Percentiles rank a stretch among this genome's conserved stretches.
These are phyloP conservation scores for Globodera ellingtonae DNA, from an alignment of 1,140 invertebrate genomes.

Conservation along the genomic window DNA sequence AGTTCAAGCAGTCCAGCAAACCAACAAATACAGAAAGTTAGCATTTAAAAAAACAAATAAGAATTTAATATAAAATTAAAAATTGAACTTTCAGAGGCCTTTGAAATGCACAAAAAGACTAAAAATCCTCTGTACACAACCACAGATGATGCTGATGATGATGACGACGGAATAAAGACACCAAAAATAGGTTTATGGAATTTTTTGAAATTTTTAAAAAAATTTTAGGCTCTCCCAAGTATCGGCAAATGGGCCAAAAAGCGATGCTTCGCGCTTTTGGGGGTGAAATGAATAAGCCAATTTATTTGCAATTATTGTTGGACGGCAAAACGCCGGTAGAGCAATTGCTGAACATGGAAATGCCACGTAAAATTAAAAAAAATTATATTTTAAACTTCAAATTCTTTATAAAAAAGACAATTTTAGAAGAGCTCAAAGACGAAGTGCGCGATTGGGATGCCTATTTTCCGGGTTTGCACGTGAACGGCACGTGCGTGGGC, in stretches of 20 bases:
- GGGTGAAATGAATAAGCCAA: neutral
- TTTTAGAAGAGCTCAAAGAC: constrained; percentile 6
- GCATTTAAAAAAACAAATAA: too few species aligned
- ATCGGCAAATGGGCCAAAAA: neutral
- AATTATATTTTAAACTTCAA: too few species aligned
- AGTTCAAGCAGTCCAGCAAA: neutral
- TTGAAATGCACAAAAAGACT: too few species aligned
- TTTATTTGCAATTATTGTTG: constrained; percentile 1
- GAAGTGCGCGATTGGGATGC: neutral
- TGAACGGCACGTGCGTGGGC: neutral
- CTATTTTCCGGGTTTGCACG: neutral
- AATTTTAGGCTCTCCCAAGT: neutral
- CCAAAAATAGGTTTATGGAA: neutral
- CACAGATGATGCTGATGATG: neutral
- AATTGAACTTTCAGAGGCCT: too few species aligned
- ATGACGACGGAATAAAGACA: neutral
- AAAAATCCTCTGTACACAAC: too few species aligned
- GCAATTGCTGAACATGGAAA: neutral
- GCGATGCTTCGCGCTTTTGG: too few species aligned
- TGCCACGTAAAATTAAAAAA: neutral
- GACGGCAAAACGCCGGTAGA: neutral
- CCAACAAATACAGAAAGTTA: neutral
- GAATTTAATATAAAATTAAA: neutral
- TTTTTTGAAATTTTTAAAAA: too few species aligned
- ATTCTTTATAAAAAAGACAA: neutral